A percentile compares a stretch with the other conserved stretches of the same genome.
phyloP scores from a whole-genome alignment of 2,797 vertebrate genomes.

The Cirrhinus molitorella region DNA sequence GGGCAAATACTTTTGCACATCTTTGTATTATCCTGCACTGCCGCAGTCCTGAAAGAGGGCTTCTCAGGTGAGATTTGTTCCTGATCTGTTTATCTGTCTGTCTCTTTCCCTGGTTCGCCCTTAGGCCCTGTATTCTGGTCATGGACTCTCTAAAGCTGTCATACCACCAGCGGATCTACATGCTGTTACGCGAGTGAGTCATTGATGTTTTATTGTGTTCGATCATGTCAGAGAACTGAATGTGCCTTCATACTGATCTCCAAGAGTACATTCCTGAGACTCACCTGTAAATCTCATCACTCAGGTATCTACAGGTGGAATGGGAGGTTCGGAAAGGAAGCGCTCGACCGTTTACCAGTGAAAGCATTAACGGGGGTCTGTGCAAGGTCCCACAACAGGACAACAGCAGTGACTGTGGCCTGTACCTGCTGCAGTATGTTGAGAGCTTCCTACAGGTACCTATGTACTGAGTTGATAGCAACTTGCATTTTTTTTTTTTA shows the following conservation, averaged over 20 bases:
- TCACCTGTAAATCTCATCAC: constrained; percentile 32
- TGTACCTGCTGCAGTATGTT: constrained; percentile 92
- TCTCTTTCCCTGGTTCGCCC: background rate
- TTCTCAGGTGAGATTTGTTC: background rate
- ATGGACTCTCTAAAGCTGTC: constrained; percentile 92
- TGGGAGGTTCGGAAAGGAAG: constrained; percentile 87
- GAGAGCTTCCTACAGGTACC: constrained; percentile 94
- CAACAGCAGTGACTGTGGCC: constrained; percentile 94
- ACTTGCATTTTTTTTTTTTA: background rate
- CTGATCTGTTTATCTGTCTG: background rate
- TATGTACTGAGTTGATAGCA: too few species aligned
- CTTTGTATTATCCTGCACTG: background rate
- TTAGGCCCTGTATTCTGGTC: constrained; percentile 92
- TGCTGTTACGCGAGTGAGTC: constrained; percentile 92
- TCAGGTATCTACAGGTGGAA: constrained; percentile 91
- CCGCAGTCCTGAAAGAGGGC: too few species aligned
- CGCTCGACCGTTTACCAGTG: constrained; percentile 78
- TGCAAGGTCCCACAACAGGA: constrained; percentile 93
- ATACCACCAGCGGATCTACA: constrained; percentile 83
- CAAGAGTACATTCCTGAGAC: background rate
- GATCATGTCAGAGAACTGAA: background rate
- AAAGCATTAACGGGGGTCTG: constrained; percentile 74
- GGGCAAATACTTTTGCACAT: background rate
- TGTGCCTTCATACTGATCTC: background rate
- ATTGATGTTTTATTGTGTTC: background rate